Base-by-base conservation (phyloP, 1,140 invertebrate species). In the Laodelphax striatellus region DNA sequence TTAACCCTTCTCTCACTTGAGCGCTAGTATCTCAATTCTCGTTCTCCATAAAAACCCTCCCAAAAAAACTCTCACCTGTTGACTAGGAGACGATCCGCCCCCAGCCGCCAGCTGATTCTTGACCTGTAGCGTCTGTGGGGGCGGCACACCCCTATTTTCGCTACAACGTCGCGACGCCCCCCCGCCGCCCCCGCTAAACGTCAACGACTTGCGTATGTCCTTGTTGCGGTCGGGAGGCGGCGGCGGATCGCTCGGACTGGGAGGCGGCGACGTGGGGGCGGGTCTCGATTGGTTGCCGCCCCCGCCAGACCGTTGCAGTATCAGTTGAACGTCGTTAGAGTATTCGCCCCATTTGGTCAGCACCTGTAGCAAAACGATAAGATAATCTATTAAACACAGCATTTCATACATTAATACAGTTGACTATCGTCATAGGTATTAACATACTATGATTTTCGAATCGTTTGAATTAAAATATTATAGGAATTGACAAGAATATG, bases 291-390 rank as follows among this genome's bases (percentile, higher is more conserved):
- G 57, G 16, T 16, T 59, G 1, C 55, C 55, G 44, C 62, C 61
- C 5, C 58, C 62, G 58, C 65, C 68, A 60, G 79, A 84, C 68
- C 88, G 79, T 71, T 92, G 86, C 66, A 98, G 76, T 70, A 97
- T 91, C 71, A 97, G 88, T 72, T 94, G 91, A 52, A 98, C 94
- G 77, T 97, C 94, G 72, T 86, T 90, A 9, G 92, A 90, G 78
- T 96, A 97, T 78, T 97, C 94, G 58, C 94, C 94, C 92, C 92
- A 96, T 82, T 97, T 96, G 71, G 91, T 85, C 58, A 97, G 75
- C 62, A 96, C 88, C 85, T 89, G 71, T 60, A n/a, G n/a, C 69
- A 72, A 63, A n/a, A n/a, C n/a, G n/a, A n/a, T n/a, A n/a, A n/a
- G n/a, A n/a, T n/a, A n/a, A n/a, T n/a, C n/a, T n/a, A n/a, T n/a